phyloP scores from a whole-genome alignment of 2,888 invertebrate genomes.

The Lacanobia oleracea region DNA sequence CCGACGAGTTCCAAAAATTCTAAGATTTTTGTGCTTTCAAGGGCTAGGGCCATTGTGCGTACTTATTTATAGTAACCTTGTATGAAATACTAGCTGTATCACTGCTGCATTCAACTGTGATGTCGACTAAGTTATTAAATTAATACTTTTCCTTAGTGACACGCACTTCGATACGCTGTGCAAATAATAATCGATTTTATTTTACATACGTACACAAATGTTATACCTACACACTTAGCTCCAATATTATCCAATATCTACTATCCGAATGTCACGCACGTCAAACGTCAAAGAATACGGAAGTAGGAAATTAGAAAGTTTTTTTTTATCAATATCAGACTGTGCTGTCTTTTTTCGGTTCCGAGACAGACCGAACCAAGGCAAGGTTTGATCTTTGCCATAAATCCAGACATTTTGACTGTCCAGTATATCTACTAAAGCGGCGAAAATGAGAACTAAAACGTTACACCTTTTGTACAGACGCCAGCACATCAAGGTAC shows the following conservation, averaged over 20 bases:
- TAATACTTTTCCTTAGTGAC: slow-evolving; percentile 11
- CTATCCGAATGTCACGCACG: neutral
- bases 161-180: neutral
- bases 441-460: no score
- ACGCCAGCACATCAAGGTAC: no score
- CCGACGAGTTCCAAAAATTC: slow-evolving; percentile 94
- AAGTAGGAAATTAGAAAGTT: slow-evolving; percentile 1
- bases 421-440: no score
- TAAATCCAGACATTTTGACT: no score
- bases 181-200: slow-evolving; percentile 37
- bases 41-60: slow-evolving; percentile 73
- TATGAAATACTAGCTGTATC: slow-evolving; percentile 13
- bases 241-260: no score
- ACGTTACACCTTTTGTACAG: no score
- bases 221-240: neutral
- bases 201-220: neutral
- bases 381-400: no score
- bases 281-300: slow-evolving; percentile 15
- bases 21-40: slow-evolving; percentile 88
- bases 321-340: no score
- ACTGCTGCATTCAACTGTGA: slow-evolving; percentile 4
- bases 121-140: neutral
- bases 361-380: no score
- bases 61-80: slow-evolving; percentile 26
- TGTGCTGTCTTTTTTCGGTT: no score